Evolutionary conservation across 37 sponge, comb jelly and placozoan genomes (phyloP).

Genomic region (Aphrocallistes beatrix): DNA sequence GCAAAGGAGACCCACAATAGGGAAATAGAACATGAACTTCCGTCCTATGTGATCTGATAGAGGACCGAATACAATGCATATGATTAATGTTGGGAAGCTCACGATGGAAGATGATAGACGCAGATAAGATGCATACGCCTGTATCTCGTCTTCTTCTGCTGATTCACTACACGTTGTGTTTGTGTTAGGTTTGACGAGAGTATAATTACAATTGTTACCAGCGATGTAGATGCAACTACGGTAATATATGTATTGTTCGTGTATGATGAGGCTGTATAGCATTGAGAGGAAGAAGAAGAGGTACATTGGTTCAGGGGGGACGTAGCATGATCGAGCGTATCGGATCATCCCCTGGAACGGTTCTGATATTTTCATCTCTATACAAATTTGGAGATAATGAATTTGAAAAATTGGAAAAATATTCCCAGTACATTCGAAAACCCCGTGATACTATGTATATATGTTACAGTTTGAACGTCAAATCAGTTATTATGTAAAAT

Average conservation of each 20-base stretch:
- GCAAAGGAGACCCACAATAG: background rate
- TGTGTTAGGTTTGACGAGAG: background rate
- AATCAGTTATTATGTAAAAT: too few species aligned
- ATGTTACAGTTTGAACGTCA: too few species aligned
- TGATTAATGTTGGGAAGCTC: background rate
- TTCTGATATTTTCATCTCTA: background rate
- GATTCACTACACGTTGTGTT: background rate
- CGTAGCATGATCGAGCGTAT: background rate
- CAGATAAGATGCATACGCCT: background rate
- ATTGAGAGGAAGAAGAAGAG: background rate
- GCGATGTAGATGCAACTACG: background rate
- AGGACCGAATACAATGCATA: background rate
- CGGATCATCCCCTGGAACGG: background rate
- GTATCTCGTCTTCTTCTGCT: background rate
- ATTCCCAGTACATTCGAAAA: too few species aligned
- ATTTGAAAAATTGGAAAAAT: too few species aligned
- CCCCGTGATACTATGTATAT: too few species aligned
- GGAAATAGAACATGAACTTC: background rate
- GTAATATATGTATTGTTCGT: background rate
- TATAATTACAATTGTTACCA: background rate
- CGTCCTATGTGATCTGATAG: background rate
- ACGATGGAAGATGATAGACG: background rate
- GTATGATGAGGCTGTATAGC: background rate
- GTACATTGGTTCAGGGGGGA: background rate
- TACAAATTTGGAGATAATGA: too few species aligned